Conservation (phyloP, 1,140 invertebrate species). For the Harlomillsia oculata region DNA sequence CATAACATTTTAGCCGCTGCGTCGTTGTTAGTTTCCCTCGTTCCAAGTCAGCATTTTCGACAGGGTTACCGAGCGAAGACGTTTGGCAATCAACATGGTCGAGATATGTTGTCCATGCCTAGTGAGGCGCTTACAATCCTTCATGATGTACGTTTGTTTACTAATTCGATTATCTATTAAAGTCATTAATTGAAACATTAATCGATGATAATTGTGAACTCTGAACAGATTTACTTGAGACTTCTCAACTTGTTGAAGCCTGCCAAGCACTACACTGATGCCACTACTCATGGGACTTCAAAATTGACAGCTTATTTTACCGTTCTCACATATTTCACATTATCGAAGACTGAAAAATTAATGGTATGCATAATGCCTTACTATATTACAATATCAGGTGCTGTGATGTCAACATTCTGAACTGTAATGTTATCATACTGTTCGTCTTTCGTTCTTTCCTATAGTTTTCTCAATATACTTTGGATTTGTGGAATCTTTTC, state of each 20-base stretch:
- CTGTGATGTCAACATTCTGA: no score
- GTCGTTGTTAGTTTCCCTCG: slow-evolving; percentile 72
- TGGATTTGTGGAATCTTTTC: slow-evolving; percentile 84
- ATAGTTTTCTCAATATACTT: slow-evolving; percentile 76
- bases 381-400: slow-evolving; percentile 1
- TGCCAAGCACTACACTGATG: slow-evolving; percentile 74
- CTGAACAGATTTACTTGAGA: slow-evolving; percentile 26
- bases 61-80: slow-evolving; percentile 63
- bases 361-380: slow-evolving; percentile 74
- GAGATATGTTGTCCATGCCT: slow-evolving; percentile 41
- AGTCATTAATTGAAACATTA: no score
- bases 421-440: background rate
- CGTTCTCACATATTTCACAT: slow-evolving; percentile 77
- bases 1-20: slow-evolving; percentile 56
- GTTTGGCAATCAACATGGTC: slow-evolving; percentile 19
- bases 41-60: slow-evolving; percentile 76
- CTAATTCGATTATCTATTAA: no score
- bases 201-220: no score
- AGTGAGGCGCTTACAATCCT: slow-evolving; percentile 65
- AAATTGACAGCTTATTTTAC: slow-evolving; percentile 87
- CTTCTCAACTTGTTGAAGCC: slow-evolving; percentile 55
- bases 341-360: slow-evolving; percentile 79
- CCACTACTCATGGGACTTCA: slow-evolving; percentile 71
- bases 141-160: slow-evolving; percentile 56
- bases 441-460: slow-evolving; percentile 35